Evolutionary conservation across 2,797 vertebrate species (phyloP), one percentile per base, ranked within the genome.

Genomic region (Champsocephalus esox): DNA sequence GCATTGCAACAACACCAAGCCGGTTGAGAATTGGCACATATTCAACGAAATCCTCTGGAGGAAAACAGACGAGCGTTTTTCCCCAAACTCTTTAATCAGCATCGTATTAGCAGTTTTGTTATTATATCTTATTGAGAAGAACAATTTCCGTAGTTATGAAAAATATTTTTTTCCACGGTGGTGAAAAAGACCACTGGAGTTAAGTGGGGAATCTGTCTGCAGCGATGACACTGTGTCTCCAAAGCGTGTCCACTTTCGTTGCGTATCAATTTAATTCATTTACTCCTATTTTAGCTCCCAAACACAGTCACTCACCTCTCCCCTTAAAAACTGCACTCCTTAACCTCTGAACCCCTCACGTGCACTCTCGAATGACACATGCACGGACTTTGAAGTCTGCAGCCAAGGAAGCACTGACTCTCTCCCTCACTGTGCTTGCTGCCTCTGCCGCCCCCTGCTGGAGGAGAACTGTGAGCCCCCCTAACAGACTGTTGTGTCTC

Each of bases 401-500:
- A 83, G 78, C 83, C 83, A 78, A 69, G 87, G 90, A 91, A 89
- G 85, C 88, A 83, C 88, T 28, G 83, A 87, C 83, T 91, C 79
- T 88, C 85, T 77, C 86, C 87, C 87, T 92, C 88, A 80, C 83
- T 70, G 80, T 90, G 92, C 91, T 90, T 85, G 82, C 88, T 88
- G 81, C 88, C 88, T 89, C 85, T 86, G 88, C 77, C 62, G 60
- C 86, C 79, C 83, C 87, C 77, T 70, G 63, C 82, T 80, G 85
- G 73, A 81, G 74, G 81, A 80, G 32, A 32, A 11, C 54, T 7
- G 3, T 8, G 2, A 24, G 3, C 17, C 0, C 1, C 73, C 0
- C 16, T 0, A 56, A n/a, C 49, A 0, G 1, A 52, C 61, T 4
- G 34, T 13, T 81, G 38, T 62, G 43, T 19, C 28, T 49, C 66